phyloP scores from a whole-genome alignment of 2,888 invertebrate genomes.

The Sphaerophoria taeniata region DNA sequence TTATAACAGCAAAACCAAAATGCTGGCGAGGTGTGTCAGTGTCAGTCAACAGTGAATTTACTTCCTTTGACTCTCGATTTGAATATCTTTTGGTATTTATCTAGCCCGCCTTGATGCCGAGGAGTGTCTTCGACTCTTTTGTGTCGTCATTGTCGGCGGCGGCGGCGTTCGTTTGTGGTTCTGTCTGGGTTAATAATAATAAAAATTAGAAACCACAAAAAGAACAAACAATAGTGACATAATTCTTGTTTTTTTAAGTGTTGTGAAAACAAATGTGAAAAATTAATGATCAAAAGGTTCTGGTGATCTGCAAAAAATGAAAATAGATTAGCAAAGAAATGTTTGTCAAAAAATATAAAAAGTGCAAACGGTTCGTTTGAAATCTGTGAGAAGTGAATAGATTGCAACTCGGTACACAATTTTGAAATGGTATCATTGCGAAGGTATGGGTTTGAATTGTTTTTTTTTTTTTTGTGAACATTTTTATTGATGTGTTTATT shows the following conservation, averaged over 20 bases:
- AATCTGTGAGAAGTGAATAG: not conserved
- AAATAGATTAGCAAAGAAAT: constrained; percentile 1
- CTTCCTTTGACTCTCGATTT: constrained; percentile 32
- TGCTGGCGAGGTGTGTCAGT: constrained; percentile 55
- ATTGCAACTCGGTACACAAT: constrained; percentile 8
- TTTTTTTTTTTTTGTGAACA: too few relatives aligned
- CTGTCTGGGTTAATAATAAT: constrained; percentile 28
- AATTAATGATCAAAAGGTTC: not conserved
- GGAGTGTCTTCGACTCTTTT: not conserved
- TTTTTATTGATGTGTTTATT: too few relatives aligned
- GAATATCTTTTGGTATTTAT: constrained; percentile 23
- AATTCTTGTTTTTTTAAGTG: constrained; percentile 34
- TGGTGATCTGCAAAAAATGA: not conserved
- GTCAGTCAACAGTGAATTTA: constrained; percentile 19
- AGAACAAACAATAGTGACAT: constrained; percentile 44
- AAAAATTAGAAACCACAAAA: constrained; percentile 38
- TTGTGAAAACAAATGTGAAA: not conserved
- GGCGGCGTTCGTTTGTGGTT: constrained; percentile 24
- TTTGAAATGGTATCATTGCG: constrained; percentile 63
- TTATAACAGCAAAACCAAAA: constrained; percentile 26
- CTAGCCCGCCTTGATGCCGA: not conserved
- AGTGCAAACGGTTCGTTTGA: constrained; percentile 5
- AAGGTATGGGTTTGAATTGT: constrained; percentile 43
- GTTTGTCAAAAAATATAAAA: constrained; percentile 16
- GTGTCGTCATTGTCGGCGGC: not conserved